Evolutionary conservation across 2,113 vertebrate species (phyloP).

Genomic region (Bambusicola thoracicus): DNA sequence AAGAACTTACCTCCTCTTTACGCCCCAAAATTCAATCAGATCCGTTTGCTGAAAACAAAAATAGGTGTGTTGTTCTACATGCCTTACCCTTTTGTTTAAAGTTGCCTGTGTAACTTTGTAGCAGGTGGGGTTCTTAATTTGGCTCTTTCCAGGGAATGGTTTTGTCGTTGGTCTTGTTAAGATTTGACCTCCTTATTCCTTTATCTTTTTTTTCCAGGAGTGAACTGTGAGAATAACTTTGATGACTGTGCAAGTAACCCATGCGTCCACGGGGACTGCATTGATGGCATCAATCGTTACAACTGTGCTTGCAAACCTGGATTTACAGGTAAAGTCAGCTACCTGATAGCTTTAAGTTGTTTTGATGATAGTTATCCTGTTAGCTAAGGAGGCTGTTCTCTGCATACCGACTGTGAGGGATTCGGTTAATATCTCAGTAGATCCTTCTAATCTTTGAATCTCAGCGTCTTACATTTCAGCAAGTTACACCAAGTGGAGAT

Average conservation of each 20-base stretch:
- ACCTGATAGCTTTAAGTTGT: not conserved
- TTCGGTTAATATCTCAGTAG: not conserved
- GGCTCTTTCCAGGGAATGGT: not conserved
- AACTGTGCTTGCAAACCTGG: slow-evolving; percentile 89
- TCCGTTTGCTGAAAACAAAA: not conserved
- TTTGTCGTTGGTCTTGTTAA: not conserved
- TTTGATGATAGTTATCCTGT: not conserved
- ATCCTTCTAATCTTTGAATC: slow-evolving; percentile 43
- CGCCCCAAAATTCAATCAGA: not conserved
- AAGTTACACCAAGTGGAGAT: not conserved
- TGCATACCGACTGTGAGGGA: not conserved
- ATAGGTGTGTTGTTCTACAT: not conserved
- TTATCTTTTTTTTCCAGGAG: slow-evolving; percentile 74
- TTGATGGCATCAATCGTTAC: slow-evolving; percentile 91
- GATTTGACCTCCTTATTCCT: not conserved
- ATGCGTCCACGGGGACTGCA: slow-evolving; percentile 87
- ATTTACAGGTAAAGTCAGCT: slow-evolving; percentile 86
- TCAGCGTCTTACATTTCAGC: slow-evolving; percentile 3
- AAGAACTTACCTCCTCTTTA: not conserved
- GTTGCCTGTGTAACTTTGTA: not conserved
- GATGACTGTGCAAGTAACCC: slow-evolving; percentile 92
- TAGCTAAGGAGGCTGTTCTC: not conserved
- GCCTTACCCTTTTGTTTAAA: not conserved
- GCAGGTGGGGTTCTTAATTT: not conserved
- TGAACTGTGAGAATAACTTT: slow-evolving; percentile 92